Conservation (phyloP, 2,797 vertebrate genomes). For the Sebastes variabilis region DNA sequence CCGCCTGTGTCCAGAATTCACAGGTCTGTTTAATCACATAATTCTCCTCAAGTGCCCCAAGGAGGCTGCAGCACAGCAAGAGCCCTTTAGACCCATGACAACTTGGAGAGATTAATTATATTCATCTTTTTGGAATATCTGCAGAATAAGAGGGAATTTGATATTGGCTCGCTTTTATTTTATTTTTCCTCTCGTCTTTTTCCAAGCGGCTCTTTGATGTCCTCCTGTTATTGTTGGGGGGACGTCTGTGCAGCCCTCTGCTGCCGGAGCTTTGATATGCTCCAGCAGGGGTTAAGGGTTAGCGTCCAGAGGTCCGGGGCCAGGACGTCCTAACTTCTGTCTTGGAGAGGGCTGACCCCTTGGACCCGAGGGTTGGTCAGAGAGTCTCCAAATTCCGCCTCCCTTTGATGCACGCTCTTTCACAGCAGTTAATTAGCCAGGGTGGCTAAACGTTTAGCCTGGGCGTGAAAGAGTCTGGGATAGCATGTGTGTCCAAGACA, state of each 20-base stretch:
- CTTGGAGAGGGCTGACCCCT: slow-evolving; percentile 82
- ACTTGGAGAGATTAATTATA: slow-evolving; percentile 96
- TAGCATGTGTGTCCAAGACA: slow-evolving; percentile 80
- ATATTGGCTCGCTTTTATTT: slow-evolving; percentile 79
- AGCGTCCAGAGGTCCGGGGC: slow-evolving; percentile 81
- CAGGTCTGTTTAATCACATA: slow-evolving; percentile 97
- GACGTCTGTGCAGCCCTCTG: slow-evolving; percentile 80
- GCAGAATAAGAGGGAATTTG: slow-evolving; percentile 83
- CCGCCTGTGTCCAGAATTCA: slow-evolving; percentile 91
- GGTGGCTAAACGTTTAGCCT: slow-evolving; percentile 87
- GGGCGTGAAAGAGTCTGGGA: slow-evolving; percentile 80
- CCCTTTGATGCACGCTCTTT: slow-evolving; percentile 85
- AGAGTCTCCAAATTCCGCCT: slow-evolving; percentile 74
- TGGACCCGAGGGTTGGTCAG: slow-evolving; percentile 78
- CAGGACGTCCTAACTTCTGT: slow-evolving; percentile 82
- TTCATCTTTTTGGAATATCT: slow-evolving; percentile 86
- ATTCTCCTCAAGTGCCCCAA: slow-evolving; percentile 94
- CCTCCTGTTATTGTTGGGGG: slow-evolving; percentile 83
- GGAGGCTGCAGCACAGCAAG: slow-evolving; percentile 91
- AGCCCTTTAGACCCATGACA: slow-evolving; percentile 91
- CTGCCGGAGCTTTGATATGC: slow-evolving; percentile 81
- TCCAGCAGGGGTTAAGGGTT: slow-evolving; percentile 83
- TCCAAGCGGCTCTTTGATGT: slow-evolving; percentile 83
- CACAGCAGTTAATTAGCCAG: slow-evolving; percentile 85
- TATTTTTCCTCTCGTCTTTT: slow-evolving; percentile 72